Conservation (phyloP, 2,797 vertebrate genomes). For the Pelodytes ibericus region DNA sequence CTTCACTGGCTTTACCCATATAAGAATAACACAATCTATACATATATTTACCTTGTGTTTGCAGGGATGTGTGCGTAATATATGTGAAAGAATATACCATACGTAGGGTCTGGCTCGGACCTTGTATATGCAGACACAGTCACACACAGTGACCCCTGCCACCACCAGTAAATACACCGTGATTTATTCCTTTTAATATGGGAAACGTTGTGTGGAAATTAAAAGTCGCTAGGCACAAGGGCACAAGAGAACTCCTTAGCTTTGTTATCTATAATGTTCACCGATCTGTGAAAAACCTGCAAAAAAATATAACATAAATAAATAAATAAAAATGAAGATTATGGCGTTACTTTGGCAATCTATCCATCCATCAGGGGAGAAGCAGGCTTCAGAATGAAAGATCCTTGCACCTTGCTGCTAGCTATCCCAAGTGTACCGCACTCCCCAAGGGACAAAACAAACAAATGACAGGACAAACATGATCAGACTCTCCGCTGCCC, state of each 20-base stretch:
- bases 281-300: slow-evolving; percentile 86
- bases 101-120: too few species aligned
- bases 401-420: slow-evolving; percentile 70
- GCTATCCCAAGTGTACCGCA: slow-evolving; percentile 61
- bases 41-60: too few species aligned
- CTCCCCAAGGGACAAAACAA: slow-evolving; percentile 64
- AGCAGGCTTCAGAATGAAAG: slow-evolving; percentile 80
- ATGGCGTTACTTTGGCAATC: slow-evolving; percentile 83
- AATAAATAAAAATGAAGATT: slow-evolving; percentile 78
- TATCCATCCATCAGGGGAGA: slow-evolving; percentile 81
- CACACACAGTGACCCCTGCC: background rate
- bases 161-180: background rate
- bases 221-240: slow-evolving; percentile 74
- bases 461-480: slow-evolving; percentile 27
- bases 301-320: too few species aligned
- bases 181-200: slow-evolving; percentile 25
- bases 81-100: too few species aligned
- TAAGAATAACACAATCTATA: too few species aligned
- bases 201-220: slow-evolving; percentile 75
- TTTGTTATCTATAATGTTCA: slow-evolving; percentile 81
- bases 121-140: background rate
- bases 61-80: too few species aligned
- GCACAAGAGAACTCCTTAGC: slow-evolving; percentile 79
- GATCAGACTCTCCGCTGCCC: slow-evolving; percentile 10
- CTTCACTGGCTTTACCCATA: too few species aligned